phyloP scores from a whole-genome alignment of 2,797 vertebrate species.

The Cirrhinus mrigala region DNA sequence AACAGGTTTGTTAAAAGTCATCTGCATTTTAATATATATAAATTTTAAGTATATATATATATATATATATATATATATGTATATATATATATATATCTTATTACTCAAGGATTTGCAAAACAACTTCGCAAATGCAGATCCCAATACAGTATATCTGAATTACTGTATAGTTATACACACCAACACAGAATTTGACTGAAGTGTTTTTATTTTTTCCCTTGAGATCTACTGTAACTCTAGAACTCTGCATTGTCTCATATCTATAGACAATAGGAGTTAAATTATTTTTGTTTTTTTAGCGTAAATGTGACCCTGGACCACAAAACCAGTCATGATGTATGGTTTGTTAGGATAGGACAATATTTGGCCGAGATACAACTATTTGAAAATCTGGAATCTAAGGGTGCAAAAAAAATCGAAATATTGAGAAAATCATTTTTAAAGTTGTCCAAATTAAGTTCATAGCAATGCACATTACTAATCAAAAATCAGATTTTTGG shows the following conservation, averaged over 20 bases:
- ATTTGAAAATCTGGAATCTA: too few relatives aligned
- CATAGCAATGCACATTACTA: too few relatives aligned
- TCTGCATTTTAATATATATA: neutral
- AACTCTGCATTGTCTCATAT: conserved; percentile 46
- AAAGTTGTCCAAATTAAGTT: too few relatives aligned
- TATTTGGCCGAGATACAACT: too few relatives aligned
- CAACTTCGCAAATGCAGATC: neutral
- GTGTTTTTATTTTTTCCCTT: conserved; percentile 52
- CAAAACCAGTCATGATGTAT: too few relatives aligned
- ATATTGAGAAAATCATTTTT: too few relatives aligned
- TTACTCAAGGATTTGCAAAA: conserved; percentile 55
- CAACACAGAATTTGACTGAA: conserved; percentile 58
- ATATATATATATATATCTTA: conserved; percentile 18
- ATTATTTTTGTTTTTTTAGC: neutral
- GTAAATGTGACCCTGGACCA: too few relatives aligned
- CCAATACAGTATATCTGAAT: neutral
- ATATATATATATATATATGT: too few relatives aligned
- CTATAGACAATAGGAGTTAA: neutral
- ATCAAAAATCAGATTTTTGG: too few relatives aligned
- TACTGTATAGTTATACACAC: neutral
- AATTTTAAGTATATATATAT: neutral
- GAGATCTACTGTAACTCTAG: conserved; percentile 60
- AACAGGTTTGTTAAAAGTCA: conserved; percentile 79
- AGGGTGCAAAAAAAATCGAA: too few relatives aligned
- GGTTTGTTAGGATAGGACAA: too few relatives aligned